A percentile compares a stretch with the other conserved stretches of the same genome.
Evolutionary conservation across 2,797 vertebrate species (phyloP).

Genomic region (Bufotes viridis): DNA sequence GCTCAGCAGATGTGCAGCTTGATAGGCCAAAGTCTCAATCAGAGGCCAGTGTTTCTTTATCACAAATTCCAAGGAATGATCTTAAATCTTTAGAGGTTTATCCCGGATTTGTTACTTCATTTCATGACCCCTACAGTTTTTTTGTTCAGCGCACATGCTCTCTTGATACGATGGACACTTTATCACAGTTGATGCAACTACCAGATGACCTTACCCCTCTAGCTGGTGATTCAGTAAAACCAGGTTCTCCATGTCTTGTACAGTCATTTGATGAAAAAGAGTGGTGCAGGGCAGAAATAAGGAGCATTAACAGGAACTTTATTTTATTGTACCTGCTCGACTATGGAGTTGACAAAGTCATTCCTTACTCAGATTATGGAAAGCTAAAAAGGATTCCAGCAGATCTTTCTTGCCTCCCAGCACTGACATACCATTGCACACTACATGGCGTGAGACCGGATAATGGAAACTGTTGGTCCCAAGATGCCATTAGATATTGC

Average conservation of each 20-base stretch:
- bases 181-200: constrained; percentile 76
- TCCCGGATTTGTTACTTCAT: constrained; percentile 74
- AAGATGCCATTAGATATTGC: constrained; percentile 78
- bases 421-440: constrained; percentile 77
- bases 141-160: constrained; percentile 78
- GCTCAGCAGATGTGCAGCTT: neutral
- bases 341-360: constrained; percentile 75
- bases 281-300: constrained; percentile 85
- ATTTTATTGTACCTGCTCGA: constrained; percentile 80
- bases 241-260: constrained; percentile 79
- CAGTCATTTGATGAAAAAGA: constrained; percentile 72
- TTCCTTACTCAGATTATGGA: constrained; percentile 69
- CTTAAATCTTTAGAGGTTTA: constrained; percentile 72
- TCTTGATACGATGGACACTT: constrained; percentile 71
- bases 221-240: constrained; percentile 69
- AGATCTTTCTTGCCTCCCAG: constrained; percentile 74
- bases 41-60: neutral
- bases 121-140: constrained; percentile 82
- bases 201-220: constrained; percentile 71
- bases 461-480: constrained; percentile 75
- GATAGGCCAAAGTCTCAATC: neutral
- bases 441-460: constrained; percentile 78
- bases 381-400: constrained; percentile 79
- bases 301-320: constrained; percentile 65
- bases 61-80: constrained; percentile 66